These are phyloP conservation scores for Sinella curviseta DNA, from an alignment of 1,140 invertebrate genomes.

Conservation along the genomic window DNA sequence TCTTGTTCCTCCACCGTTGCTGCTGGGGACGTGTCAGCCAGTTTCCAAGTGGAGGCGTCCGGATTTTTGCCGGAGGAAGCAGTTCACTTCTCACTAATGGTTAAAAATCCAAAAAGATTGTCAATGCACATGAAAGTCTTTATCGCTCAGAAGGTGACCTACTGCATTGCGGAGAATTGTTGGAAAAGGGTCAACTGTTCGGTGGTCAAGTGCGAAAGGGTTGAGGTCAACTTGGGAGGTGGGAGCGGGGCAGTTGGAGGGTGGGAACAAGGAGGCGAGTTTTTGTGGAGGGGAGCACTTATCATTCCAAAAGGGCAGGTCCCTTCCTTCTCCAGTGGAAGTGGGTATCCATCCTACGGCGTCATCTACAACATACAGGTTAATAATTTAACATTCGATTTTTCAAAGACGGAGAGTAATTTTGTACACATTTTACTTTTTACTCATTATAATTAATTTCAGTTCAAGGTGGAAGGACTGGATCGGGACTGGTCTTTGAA, in stretches of 20 bases:
- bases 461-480: slow-evolving; percentile 12
- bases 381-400: not conserved
- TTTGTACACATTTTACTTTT: not conserved
- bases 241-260: not conserved
- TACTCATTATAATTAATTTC: not conserved
- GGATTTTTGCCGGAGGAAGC: slow-evolving; percentile 8
- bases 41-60: not conserved
- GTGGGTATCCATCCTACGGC: not conserved
- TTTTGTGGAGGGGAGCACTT: not conserved
- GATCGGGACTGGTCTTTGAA: slow-evolving; percentile 7
- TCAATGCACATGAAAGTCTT: slow-evolving; percentile 2
- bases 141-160: not conserved
- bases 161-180: slow-evolving; percentile 9
- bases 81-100: not conserved
- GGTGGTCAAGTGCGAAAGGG: not conserved
- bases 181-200: slow-evolving; percentile 1
- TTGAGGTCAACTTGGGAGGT: not conserved
- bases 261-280: not conserved
- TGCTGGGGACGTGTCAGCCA: not conserved
- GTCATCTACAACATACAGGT: not conserved
- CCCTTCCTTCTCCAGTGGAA: not conserved
- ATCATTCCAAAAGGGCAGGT: slow-evolving; percentile 15
- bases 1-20: not conserved
- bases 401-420: not conserved
- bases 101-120: not conserved